Base-by-base conservation (phyloP, 2,888 invertebrate species). In the Amblyjoppa proteus region DNA sequence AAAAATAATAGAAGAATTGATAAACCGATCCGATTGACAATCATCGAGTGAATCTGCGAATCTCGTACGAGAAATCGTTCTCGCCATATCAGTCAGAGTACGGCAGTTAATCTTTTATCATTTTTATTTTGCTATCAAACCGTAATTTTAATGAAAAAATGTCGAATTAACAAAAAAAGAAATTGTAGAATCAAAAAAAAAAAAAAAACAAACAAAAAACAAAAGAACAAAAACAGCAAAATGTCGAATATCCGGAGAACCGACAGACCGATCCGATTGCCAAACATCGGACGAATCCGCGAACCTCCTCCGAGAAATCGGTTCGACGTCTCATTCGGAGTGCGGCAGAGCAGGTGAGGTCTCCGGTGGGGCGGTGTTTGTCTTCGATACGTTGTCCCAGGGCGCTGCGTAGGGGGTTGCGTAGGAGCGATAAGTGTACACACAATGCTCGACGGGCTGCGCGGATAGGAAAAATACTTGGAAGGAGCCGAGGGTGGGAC, bases 381-480 rank as follows among this genome's bases (percentile, higher is more conserved):
- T 87, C 84, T 89, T 90, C 85, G 90, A 90, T 89, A 87, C 78
- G 70, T 58, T 73, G 80, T 87, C 87, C 87, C 84, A 49, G 84
- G 79, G 76, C 85, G 71, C 56, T 76, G 64, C 75, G 69, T 68
- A 34, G 61, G 69, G 45, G 45, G 76, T 45, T 51, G 71, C 45
- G 69, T 78, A 76, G 71, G 58, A 80, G 16, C 34, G 16, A 68
- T 53, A 66, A 13, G 53, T 16, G 45, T n/a, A 66, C 20, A 45
- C n/a, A 51, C 31, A 58, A 49, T 38, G 38, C 34, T 16, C 13
- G 45, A 49, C 45, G 20, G n/a, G 13, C 25, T 38, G 9, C 58
- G 20, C 49, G 49, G 9, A 49, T 64, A 38, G 81, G 66, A 61
- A 79, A 85, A 85, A 76, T 81, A 79, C 64, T 86, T 66, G 84